A percentile compares a stretch with the other conserved stretches of the same genome.
Evolutionary conservation across 1,140 invertebrate species (phyloP).

Genomic region (Anoplolepis gracilipes): DNA sequence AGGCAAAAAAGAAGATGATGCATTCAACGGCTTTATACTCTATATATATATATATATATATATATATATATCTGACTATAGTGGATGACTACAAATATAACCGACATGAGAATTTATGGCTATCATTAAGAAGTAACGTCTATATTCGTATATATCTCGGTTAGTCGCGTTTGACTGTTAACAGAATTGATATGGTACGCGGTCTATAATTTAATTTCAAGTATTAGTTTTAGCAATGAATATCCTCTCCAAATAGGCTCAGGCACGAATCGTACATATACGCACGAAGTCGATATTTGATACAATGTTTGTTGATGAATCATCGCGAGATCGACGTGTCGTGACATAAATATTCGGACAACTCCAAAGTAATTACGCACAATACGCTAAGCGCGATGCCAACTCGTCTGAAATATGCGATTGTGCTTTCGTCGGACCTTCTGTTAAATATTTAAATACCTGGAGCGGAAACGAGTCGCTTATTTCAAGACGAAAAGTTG

Average conservation of each 20-base stretch:
- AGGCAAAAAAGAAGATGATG: background rate
- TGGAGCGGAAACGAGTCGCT: constrained; percentile 30
- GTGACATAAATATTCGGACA: constrained; percentile 60
- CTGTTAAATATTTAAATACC: constrained; percentile 74
- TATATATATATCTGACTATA: too few relatives aligned
- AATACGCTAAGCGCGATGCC: background rate
- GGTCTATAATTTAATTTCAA: background rate
- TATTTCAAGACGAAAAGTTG: constrained; percentile 23
- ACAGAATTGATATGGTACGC: background rate
- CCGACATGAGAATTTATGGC: background rate
- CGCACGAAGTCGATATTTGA: constrained; percentile 9
- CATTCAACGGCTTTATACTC: background rate
- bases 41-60: too few relatives aligned
- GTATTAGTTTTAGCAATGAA: background rate
- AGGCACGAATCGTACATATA: background rate
- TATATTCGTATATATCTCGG: background rate
- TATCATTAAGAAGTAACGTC: background rate
- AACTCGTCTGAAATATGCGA: constrained; percentile 49
- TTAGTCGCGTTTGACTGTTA: background rate
- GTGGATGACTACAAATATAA: background rate
- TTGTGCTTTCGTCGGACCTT: constrained; percentile 54
- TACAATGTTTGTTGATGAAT: constrained; percentile 22
- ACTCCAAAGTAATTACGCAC: constrained; percentile 49
- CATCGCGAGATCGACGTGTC: background rate
- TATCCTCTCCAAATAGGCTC: background rate